Evolutionary conservation across 2,888 invertebrate species (phyloP), one percentile per base, ranked within the genome.

Genomic region (Tetramorium bicarinatum): DNA sequence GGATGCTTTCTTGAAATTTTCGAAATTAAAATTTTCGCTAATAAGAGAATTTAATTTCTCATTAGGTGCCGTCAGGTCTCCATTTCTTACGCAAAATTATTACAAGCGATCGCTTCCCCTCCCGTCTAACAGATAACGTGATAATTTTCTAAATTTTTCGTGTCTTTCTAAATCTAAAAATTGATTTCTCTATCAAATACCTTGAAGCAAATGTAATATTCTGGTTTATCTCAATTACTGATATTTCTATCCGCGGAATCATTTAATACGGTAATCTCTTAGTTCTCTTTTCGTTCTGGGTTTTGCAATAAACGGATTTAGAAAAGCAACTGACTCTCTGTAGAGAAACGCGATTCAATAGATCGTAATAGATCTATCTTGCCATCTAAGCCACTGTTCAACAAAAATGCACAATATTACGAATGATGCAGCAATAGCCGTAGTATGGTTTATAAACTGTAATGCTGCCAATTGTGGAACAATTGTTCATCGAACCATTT

Each of bases 1-100:
- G 59, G 21, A 80, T 80, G 71, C 59, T 18, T 71, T 34, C 25
- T 59, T 41, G 47, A 80, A 80, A 80, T 71, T 59, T 80, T 47
- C 18, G 34, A 69, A 69, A 67, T 67, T 59, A 59, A 66, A 66
- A 79, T 69, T 56, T 44, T 38, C 18, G 15, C 9, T 69, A 47
- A 49, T 71, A 47, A 38, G 34, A 38, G 25, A 80, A 69, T 59
- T 29, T 29, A 13, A 47, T 79, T 38, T 47, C n/a, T 47, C 47
- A 59, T 71, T 59, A 59, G 11, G 3, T 3, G 21, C 25, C 13
- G 7, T 41, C 18, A 7, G 13, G 6, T 18, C 3, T 2, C 25
- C 25, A n/a, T 74, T 34, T 59, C 38, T 59, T 59, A 44, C 29
- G 29, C 44, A 13, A 41, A 38, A 15, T 59, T 29, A 18, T 74